Evolutionary conservation across 2,797 vertebrate species (phyloP), one percentile per base, ranked within the genome.

Genomic region (Typhlichthys eigenmanni): DNA sequence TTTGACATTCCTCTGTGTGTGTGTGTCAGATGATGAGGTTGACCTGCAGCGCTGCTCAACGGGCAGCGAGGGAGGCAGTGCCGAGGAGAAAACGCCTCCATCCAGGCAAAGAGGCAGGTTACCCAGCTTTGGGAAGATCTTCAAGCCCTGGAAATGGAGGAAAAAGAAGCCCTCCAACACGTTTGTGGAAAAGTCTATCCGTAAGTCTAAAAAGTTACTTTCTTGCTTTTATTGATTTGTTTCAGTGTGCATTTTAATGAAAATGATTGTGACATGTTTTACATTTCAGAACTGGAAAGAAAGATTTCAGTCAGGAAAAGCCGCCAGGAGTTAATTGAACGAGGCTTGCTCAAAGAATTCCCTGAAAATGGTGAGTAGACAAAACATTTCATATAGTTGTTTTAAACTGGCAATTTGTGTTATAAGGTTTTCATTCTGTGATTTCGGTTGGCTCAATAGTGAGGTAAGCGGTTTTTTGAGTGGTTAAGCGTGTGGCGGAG

Each of bases 71-170:
- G 93, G 92, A 55, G 87, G 89, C 47, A 92, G 91, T 85, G 92
- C 94, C 0, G 89, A 90, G n/a, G 94, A 91, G 47, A 88, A 84
- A 60, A 93, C 93, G 0, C 94, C 95, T 69, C 93, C 93, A 4
- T 86, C 89, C 4, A 98, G 96, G 80, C 93, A 93, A 68, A 98
- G 98, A 84, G 95, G 95, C 89, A 99, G 98, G 86, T 96, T 99
- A 60, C 91, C 95, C 2, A 91, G 92, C 64, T 93, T 99, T 74
- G 96, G 96, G 67, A 95, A 93, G 68, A 94, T 99, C 83, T 98
- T 99, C 88, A 98, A 95, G 71, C 97, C 96, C 29, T 99, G 96
- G 96, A 99, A 96, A 77, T 98, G 96, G 97, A 94, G 95, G 67
- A 99, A 97, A 93, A 98, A 96, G 92, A 99, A 95, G 88, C 93